A percentile compares a stretch with the other conserved stretches of the same genome.
These are phyloP conservation scores for Drepana arcuata DNA, from an alignment of 1,140 invertebrate species.

Conservation along the genomic window DNA sequence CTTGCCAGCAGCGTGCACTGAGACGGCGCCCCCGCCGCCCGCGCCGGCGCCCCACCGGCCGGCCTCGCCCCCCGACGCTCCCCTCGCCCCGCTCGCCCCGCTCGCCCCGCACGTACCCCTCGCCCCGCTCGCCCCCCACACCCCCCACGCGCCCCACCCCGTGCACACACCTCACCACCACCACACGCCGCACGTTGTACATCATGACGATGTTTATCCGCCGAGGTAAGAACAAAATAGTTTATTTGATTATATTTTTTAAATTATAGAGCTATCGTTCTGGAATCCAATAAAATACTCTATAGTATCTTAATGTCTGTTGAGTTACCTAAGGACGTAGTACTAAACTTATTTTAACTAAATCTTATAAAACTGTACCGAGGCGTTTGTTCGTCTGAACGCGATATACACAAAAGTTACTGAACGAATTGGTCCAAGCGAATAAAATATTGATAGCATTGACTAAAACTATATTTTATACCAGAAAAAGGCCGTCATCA, in stretches of 20 bases:
- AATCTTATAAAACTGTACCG: no score
- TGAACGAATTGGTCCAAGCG: no score
- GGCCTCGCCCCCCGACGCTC: slow-evolving; percentile 19
- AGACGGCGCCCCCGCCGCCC: slow-evolving; percentile 75
- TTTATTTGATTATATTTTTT: no score
- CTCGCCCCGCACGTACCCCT: slow-evolving; percentile 10
- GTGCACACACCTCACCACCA: slow-evolving; percentile 28
- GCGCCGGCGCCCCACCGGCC: slow-evolving; percentile 76
- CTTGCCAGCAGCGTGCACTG: slow-evolving; percentile 21
- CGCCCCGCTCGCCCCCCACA: slow-evolving; percentile 11
- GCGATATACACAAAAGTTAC: no score
- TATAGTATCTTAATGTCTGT: no score
- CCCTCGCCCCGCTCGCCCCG: slow-evolving; percentile 7
- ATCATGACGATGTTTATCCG: slow-evolving; percentile 43
- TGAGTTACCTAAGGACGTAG: no score
- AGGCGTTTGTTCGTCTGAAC: no score
- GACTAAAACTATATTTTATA: slow-evolving; percentile 18
- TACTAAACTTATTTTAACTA: no score
- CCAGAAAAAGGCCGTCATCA: slow-evolving; percentile 63
- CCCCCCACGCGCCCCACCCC: slow-evolving; percentile 56
- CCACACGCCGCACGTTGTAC: slow-evolving; percentile 23
- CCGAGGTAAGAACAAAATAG: no score
- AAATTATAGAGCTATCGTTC: no score
- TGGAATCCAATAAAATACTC: no score
- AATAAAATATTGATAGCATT: no score